These are phyloP conservation scores for Rhadina sibilatrix DNA, from an alignment of 2,113 vertebrate species.

Conservation along the genomic window DNA sequence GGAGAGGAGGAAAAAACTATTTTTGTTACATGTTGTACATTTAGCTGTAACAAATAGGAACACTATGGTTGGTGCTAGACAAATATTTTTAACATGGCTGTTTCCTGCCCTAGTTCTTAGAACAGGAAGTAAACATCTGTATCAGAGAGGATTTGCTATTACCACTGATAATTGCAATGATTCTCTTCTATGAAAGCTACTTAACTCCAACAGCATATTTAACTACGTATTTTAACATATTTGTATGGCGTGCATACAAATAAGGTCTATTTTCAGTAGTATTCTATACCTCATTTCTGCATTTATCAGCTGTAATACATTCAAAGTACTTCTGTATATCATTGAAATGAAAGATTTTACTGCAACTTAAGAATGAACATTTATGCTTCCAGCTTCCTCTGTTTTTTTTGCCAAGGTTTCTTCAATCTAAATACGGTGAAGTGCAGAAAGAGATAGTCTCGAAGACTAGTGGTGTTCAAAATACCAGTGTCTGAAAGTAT, in stretches of 20 bases:
- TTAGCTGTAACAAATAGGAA: constrained; percentile 8
- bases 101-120: constrained; percentile 32
- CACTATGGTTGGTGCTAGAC: background rate
- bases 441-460: background rate
- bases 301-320: constrained; percentile 48
- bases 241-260: constrained; percentile 42
- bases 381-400: background rate
- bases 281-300: constrained; percentile 37
- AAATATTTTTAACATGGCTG: constrained; percentile 1
- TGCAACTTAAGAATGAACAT: constrained; percentile 6
- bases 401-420: background rate
- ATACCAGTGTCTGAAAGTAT: background rate
- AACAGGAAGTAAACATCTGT: constrained; percentile 52
- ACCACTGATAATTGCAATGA: constrained; percentile 46
- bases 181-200: constrained; percentile 53
- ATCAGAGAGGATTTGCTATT: constrained; percentile 29
- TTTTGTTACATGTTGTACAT: background rate
- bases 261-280: constrained; percentile 51
- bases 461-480: background rate
- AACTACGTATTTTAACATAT: constrained; percentile 48
- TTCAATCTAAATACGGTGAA: background rate
- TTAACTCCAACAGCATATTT: constrained; percentile 55
- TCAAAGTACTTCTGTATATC: constrained; percentile 17
- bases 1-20: background rate
- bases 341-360: constrained; percentile 39